These are phyloP conservation scores for Emydocephalus ijimae DNA, from an alignment of 2,113 vertebrate genomes.

Conservation along the genomic window DNA sequence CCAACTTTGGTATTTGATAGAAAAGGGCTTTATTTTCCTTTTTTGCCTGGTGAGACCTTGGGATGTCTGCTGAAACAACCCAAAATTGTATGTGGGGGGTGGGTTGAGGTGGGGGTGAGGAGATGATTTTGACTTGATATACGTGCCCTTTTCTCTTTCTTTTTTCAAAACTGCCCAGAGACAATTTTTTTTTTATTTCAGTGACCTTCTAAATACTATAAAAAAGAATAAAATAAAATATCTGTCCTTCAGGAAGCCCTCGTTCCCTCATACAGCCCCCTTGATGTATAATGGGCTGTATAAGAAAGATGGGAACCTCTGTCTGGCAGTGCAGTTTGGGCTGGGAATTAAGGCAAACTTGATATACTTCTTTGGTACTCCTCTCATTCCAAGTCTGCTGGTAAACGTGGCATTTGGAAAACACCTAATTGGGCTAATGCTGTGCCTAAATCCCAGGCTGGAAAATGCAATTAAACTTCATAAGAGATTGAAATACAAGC, in stretches of 20 bases:
- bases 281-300: neutral
- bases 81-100: neutral
- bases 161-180: neutral
- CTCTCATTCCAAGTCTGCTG: neutral
- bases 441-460: neutral
- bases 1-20: neutral
- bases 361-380: neutral
- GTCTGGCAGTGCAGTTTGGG: neutral
- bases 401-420: constrained; percentile 3
- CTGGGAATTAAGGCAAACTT: neutral
- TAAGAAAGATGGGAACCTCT: neutral
- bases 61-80: too few species aligned
- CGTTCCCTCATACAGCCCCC: neutral
- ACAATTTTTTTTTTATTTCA: neutral
- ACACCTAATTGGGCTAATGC: neutral
- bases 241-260: neutral
- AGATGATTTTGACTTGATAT: neutral
- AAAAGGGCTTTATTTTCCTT: neutral
- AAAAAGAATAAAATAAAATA: neutral
- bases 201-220: neutral
- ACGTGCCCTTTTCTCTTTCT: neutral
- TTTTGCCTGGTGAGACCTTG: too few species aligned
- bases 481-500: neutral
- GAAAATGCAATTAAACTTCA: neutral
- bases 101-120: neutral